phyloP scores from a whole-genome alignment of 2,888 invertebrate genomes.

The Elysia crispata region DNA sequence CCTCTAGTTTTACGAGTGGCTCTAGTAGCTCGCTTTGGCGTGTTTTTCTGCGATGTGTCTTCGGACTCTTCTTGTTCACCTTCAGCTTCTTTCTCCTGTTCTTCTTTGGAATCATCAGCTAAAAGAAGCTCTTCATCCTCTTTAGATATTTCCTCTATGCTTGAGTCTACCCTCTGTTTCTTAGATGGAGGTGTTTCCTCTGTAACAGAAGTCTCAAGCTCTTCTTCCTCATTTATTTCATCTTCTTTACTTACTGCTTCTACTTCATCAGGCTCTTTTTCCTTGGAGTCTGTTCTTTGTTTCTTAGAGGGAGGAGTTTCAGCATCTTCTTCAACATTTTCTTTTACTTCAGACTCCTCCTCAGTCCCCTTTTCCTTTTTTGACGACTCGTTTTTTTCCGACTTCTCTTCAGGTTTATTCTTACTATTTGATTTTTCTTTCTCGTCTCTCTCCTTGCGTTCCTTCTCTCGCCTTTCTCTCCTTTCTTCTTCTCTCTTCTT shows the following conservation, averaged over 20 bases:
- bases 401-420: not conserved
- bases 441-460: conserved; percentile 7
- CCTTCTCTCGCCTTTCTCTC: conserved; percentile 25
- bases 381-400: not conserved
- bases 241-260: conserved; percentile 6
- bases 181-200: not conserved
- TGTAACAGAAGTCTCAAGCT: not conserved
- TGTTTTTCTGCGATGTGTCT: too few species aligned
- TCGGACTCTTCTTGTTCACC: not conserved
- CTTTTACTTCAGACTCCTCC: not conserved
- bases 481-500: conserved; percentile 13
- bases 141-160: conserved; percentile 11
- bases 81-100: not conserved
- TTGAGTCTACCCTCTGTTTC: not conserved
- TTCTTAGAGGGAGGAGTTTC: conserved; percentile 18
- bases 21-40: too few species aligned
- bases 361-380: not conserved
- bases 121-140: not conserved
- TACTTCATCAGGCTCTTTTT: not conserved
- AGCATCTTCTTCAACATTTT: not conserved
- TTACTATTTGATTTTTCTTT: not conserved
- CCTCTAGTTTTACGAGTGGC: too few species aligned
- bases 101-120: not conserved
- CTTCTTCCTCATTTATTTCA: conserved; percentile 3
- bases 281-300: conserved; percentile 19